A percentile compares a stretch with the other conserved stretches of the same genome.
Evolutionary conservation across 2,888 invertebrate genomes (phyloP).

Genomic region (Microctonus brassicae): DNA sequence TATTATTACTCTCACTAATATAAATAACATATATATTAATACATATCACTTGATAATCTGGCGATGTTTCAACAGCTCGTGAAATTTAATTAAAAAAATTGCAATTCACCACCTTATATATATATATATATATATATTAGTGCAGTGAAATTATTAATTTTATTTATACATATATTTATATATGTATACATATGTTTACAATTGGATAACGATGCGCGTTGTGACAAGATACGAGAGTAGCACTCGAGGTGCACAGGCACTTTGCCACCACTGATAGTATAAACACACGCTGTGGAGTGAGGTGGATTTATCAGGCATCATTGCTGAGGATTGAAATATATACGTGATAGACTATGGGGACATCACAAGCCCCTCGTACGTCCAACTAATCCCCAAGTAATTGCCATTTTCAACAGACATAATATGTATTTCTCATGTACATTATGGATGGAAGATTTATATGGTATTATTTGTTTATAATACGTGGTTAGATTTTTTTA

Average conservation of each 20-base stretch:
- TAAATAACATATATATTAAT: neutral
- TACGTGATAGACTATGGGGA: neutral
- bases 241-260: slow-evolving; percentile 16
- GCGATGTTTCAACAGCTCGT: slow-evolving; percentile 48
- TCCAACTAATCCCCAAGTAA: slow-evolving; percentile 21
- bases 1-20: neutral
- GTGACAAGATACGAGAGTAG: slow-evolving; percentile 10
- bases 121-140: slow-evolving; percentile 63
- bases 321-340: neutral
- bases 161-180: neutral
- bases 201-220: neutral
- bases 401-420: neutral
- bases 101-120: slow-evolving; percentile 67
- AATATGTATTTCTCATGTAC: too few relatives aligned
- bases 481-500: too few relatives aligned
- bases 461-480: too few relatives aligned
- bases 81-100: slow-evolving; percentile 48
- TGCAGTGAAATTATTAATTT: slow-evolving; percentile 37
- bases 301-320: slow-evolving; percentile 2
- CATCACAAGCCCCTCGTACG: slow-evolving; percentile 10
- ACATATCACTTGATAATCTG: slow-evolving; percentile 3
- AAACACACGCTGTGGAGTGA: slow-evolving; percentile 18
- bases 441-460: too few relatives aligned
- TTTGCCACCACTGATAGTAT: neutral
- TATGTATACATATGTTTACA: slow-evolving; percentile 48